Percentiles rank a stretch among this genome's conserved stretches.
Conservation (phyloP, 2,113 vertebrate species). For the Halichoeres trimaculatus region DNA sequence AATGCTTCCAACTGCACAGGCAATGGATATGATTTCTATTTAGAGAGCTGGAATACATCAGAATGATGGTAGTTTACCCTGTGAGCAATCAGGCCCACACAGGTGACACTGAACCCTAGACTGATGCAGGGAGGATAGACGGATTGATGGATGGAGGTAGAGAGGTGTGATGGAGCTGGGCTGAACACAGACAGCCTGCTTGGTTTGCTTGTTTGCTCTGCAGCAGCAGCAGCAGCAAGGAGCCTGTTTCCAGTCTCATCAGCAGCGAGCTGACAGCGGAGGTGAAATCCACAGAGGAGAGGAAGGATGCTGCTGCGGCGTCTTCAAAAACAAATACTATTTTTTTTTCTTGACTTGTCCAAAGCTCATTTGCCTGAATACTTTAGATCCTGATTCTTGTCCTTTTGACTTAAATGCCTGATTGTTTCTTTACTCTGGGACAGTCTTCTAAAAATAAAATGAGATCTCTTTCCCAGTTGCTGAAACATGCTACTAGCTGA, state of each 20-base stretch:
- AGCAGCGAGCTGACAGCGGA: conserved; percentile 3
- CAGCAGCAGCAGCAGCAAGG: conserved; percentile 2
- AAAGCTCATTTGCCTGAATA: background rate
- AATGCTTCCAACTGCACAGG: background rate
- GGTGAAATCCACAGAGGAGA: background rate
- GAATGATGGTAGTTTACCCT: background rate
- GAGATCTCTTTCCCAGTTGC: background rate
- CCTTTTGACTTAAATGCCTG: background rate
- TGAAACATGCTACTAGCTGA: conserved; percentile 10
- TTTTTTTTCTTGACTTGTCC: background rate
- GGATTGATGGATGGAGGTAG: background rate
- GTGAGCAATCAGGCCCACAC: background rate
- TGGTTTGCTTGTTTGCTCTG: conserved; percentile 19
- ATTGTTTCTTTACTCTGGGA: background rate
- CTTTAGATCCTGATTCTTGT: background rate
- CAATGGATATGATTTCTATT: background rate
- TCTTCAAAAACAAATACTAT: background rate
- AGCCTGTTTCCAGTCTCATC: conserved; percentile 4
- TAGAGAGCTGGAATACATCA: background rate
- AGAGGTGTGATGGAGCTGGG: background rate
- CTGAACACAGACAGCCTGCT: background rate
- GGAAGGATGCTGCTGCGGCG: background rate
- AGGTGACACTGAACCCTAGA: conserved; percentile 4
- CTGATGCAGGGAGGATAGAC: background rate
- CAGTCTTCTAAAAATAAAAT: background rate